Evolutionary conservation across 1,140 invertebrate genomes (phyloP).

Genomic region (Metaphire vulgaris): DNA sequence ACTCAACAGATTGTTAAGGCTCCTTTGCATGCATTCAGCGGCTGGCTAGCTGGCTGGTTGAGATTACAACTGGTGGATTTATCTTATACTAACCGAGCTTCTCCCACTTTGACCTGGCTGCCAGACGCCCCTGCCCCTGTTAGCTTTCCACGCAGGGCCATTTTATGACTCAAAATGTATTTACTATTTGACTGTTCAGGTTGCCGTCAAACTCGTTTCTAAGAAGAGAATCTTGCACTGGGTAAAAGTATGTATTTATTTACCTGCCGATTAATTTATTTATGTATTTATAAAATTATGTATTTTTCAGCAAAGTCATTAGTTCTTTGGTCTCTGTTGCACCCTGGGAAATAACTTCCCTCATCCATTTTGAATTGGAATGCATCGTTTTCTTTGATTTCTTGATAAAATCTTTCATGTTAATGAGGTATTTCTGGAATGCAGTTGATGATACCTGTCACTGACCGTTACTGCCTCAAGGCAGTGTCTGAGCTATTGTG

Average conservation of each 20-base stretch:
- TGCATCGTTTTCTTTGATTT: not conserved
- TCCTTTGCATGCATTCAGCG: not conserved
- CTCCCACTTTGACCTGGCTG: no score
- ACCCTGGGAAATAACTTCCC: no score
- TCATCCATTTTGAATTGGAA: not conserved
- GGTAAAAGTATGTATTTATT: not conserved
- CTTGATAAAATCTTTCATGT: not conserved
- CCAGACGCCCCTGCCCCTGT: not conserved
- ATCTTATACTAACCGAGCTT: not conserved
- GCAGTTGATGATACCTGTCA: no score
- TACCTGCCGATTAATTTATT: not conserved
- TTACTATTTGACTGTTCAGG: not conserved
- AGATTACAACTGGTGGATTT: not conserved
- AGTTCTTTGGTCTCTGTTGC: not conserved
- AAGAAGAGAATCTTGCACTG: not conserved
- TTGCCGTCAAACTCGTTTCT: not conserved
- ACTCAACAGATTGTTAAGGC: no score
- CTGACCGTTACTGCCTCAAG: no score
- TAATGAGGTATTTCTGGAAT: not conserved
- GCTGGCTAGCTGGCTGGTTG: not conserved
- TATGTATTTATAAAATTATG: not conserved
- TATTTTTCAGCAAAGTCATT: not conserved
- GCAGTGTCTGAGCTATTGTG: no score
- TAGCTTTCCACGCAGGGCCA: no score
- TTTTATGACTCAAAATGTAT: not conserved